A percentile compares a stretch with the other conserved stretches of the same genome.
phyloP scores from a whole-genome alignment of 1,140 invertebrate species.

The Ceratosolen fusciceps region DNA sequence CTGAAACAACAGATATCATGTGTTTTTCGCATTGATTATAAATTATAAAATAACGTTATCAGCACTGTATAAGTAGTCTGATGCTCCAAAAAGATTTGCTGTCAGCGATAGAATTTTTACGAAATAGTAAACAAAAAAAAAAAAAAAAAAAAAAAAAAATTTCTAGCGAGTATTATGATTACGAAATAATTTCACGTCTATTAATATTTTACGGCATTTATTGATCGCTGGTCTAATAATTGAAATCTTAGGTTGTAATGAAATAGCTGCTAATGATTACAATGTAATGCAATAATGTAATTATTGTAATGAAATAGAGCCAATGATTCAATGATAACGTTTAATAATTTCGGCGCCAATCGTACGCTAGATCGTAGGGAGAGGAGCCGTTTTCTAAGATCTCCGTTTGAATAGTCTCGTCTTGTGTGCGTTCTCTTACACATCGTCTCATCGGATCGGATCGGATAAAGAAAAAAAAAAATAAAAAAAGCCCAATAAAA shows the following conservation, averaged over 20 bases:
- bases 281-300: too few species aligned
- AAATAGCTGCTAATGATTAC: too few species aligned
- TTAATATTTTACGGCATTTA: constrained; percentile 4
- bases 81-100: constrained; percentile 30
- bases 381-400: not conserved
- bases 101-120: constrained; percentile 17
- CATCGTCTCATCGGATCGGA: too few species aligned
- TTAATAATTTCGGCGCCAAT: too few species aligned
- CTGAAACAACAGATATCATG: not conserved
- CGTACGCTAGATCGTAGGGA: too few species aligned
- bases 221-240: not conserved
- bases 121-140: too few species aligned
- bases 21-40: not conserved
- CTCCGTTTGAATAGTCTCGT: not conserved
- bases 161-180: constrained; percentile 14
- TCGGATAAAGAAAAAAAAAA: not conserved
- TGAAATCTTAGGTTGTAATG: too few species aligned
- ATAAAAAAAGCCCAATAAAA: not conserved
- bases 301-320: too few species aligned
- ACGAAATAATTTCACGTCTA: constrained; percentile 22
- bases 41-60: constrained; percentile 18
- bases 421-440: not conserved
- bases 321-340: too few species aligned
- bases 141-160: too few species aligned
- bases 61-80: constrained; percentile 16